Evolutionary conservation across 2,888 invertebrate genomes (phyloP), one percentile per base, ranked within the genome.

Genomic region (Microctonus hyperodae): DNA sequence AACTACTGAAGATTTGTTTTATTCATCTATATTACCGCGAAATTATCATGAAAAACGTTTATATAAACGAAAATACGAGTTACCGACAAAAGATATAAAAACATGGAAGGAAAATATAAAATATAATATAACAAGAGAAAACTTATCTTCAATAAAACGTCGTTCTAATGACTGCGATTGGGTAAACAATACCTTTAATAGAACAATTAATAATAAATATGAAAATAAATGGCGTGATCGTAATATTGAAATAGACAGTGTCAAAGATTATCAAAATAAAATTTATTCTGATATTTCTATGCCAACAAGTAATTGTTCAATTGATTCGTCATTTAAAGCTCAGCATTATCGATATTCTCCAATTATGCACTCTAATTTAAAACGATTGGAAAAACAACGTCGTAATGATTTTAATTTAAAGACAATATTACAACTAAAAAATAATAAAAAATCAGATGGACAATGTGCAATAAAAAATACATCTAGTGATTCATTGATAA

Each of bases 1-100:
- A 28, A 10, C 50, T 2, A 1, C 53, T 9, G 66, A 67, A 10
- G 70, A 75, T 22, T 63, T 69, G 0, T 72, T 72, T 22, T 70
- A 70, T 13, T 11, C 44, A 20, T 44, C 68, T 13, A 65, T 65
- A 40, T 53, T 61, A 50, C 40, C 37, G 1, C 60, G 28, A 13
- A 50, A 62, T 48, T 35, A 56, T 51, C 48, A 61, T 10, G 62
- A 48, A 9, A 61, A 23, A 57, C 13, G 23, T 13, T 25, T 33
- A 10, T 48, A 37, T 16, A 62, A 50, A 57, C 55, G 61, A 11
- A 48, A 33, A 50, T 23, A 62, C 2, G 61, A 61, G n/a, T 44
- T 56, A 13, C 44, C 60, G n/a, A 48, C 33, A 16, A 55, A 31
- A 25, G 55, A 65, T 16, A 33, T 56, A 11, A 11, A 28, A 40